Evolutionary conservation across 2,113 vertebrate species (phyloP).

Genomic region (Vicugna pacos): DNA sequence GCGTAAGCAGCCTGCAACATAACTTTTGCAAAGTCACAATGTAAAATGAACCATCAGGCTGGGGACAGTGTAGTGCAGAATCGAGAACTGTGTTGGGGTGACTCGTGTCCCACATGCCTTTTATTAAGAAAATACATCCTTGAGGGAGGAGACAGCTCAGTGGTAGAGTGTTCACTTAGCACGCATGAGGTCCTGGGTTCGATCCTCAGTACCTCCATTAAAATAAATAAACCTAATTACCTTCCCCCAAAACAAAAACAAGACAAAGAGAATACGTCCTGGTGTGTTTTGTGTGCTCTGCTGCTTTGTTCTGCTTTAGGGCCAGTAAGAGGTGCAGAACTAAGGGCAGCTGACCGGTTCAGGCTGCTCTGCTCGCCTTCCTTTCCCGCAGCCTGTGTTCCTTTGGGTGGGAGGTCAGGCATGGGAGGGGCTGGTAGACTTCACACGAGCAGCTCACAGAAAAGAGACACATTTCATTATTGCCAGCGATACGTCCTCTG

Average conservation of each 20-base stretch:
- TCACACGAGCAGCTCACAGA: neutral
- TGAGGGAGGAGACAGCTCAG: too few relatives aligned
- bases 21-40: neutral
- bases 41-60: neutral
- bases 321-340: neutral
- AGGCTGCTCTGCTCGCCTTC: neutral
- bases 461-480: neutral
- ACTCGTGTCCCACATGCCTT: conserved; percentile 62
- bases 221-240: too few relatives aligned
- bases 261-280: conserved; percentile 40
- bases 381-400: neutral
- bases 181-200: too few relatives aligned
- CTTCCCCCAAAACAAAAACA: too few relatives aligned
- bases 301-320: conserved; percentile 76
- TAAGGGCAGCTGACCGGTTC: neutral
- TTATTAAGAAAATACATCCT: conserved; percentile 55
- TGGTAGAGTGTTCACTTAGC: too few relatives aligned
- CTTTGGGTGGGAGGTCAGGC: neutral
- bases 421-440: neutral
- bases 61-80: neutral
- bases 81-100: conserved; percentile 21
- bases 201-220: too few relatives aligned
- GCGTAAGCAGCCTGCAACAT: neutral
- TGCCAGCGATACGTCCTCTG: accelerated
- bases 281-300: conserved; percentile 45